These are phyloP conservation scores for Sebastes vulpes DNA, from an alignment of 2,797 vertebrate species.

Conservation along the genomic window DNA sequence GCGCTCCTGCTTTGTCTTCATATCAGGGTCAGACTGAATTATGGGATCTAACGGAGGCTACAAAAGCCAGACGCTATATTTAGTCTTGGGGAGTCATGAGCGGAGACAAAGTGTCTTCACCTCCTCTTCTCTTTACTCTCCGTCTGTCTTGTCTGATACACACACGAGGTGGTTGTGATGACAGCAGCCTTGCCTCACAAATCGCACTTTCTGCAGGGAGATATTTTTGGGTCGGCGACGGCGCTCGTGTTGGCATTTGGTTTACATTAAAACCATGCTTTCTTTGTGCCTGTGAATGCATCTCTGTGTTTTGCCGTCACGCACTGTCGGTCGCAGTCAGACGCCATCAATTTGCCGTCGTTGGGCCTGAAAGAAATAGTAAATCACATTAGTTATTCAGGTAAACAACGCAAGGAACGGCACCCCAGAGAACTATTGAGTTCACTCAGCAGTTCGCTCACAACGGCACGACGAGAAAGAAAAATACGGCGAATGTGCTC, in stretches of 20 bases:
- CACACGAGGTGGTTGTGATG: slow-evolving; percentile 50
- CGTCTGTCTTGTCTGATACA: slow-evolving; percentile 57
- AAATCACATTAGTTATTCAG: slow-evolving; percentile 69
- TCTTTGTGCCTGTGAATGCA: slow-evolving; percentile 27
- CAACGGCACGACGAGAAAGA: slow-evolving; percentile 44
- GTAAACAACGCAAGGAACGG: slow-evolving; percentile 64
- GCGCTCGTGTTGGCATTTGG: slow-evolving; percentile 50
- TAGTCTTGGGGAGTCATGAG: slow-evolving; percentile 56
- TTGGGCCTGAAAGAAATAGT: slow-evolving; percentile 50
- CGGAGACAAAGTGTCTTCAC: slow-evolving; percentile 59
- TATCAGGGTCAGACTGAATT: slow-evolving; percentile 75
- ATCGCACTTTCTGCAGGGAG: slow-evolving; percentile 19
- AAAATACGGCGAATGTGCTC: slow-evolving; percentile 57
- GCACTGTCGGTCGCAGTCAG: slow-evolving; percentile 62
- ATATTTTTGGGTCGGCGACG: neutral
- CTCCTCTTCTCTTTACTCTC: slow-evolving; percentile 55
- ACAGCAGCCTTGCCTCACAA: slow-evolving; percentile 51
- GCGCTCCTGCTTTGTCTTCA: slow-evolving; percentile 62
- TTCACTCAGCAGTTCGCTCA: slow-evolving; percentile 39
- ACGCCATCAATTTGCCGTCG: slow-evolving; percentile 66
- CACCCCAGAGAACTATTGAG: slow-evolving; percentile 54
- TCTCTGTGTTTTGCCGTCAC: slow-evolving; percentile 58
- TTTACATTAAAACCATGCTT: slow-evolving; percentile 57
- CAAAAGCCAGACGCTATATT: slow-evolving; percentile 75
- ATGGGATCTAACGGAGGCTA: slow-evolving; percentile 58